Base-by-base conservation (phyloP, 2,888 invertebrate species). In the Orthonevra nobilis region DNA sequence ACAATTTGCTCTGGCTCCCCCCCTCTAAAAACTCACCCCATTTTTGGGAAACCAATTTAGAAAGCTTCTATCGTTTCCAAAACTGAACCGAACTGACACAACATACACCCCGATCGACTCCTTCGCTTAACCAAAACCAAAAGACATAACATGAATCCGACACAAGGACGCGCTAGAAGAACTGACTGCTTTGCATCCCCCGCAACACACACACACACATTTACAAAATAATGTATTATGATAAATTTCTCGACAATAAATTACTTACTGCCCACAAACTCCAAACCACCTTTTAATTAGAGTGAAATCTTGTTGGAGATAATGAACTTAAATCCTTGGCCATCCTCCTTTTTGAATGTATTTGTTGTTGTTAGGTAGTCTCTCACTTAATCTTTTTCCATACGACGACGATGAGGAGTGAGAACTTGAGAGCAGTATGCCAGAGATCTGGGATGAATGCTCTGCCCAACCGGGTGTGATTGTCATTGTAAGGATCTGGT, bases 221-320 rank as follows among this genome's bases (percentile, higher is more conserved):
- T 2, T 44, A 50, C 10, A 38, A 63, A 42, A 54, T 58, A 75
- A 69, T 58, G 60, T 75, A 81, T 70, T 82, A 83, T 83, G 83
- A 83, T 83, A 83, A 83, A 83, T 83, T 83, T 75, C 79, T 81
- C 81, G 81, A 81, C 83, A 83, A 83, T 83, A 83, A 82, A 83
- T 83, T 83, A 83, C 82, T 83, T 83, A 82, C 81, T 83, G 82
- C 83, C 82, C 83, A 82, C 82, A 83, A 83, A 81, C 82, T 83
- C 82, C 81, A 82, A 82, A 83, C 83, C 83, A 83, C 82, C 83
- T 82, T 83, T 83, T 83, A 83, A 83, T 82, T 83, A 83, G 82
- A 82, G 81, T 81, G 81, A 83, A 83, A 82, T 83, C 81, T 81
- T 83, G 82, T 82, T 82, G 81, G 81, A 82, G 83, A 83, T 83